Evolutionary conservation across 2,797 vertebrate species (phyloP).

Genomic region (Pampus argenteus): DNA sequence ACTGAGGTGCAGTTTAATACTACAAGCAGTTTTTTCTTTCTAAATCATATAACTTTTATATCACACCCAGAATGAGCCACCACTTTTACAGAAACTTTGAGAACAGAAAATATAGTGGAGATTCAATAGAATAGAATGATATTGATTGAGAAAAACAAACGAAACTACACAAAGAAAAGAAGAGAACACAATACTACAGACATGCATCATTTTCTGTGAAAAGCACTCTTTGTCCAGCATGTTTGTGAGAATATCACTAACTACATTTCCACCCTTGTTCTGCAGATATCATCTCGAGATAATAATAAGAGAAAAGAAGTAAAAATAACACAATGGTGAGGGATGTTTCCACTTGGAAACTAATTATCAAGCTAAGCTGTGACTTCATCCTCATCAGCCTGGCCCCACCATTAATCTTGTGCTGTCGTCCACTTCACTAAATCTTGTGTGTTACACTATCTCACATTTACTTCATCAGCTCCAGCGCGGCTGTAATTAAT

Average conservation of each 20-base stretch:
- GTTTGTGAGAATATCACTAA: slow-evolving; percentile 45
- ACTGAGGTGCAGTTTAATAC: background rate
- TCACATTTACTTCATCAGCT: slow-evolving; percentile 90
- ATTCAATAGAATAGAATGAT: slow-evolving; percentile 13
- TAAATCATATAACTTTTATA: background rate
- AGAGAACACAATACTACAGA: background rate
- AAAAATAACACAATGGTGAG: slow-evolving; percentile 85
- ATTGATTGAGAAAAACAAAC: slow-evolving; percentile 3
- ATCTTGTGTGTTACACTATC: slow-evolving; percentile 89
- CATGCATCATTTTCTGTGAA: slow-evolving; percentile 18
- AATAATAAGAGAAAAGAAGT: slow-evolving; percentile 80
- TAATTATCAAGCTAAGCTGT: slow-evolving; percentile 90
- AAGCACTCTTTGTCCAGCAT: slow-evolving; percentile 32
- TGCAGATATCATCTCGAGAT: slow-evolving; percentile 66
- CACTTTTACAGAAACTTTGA: background rate
- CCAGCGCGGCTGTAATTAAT: slow-evolving; percentile 88
- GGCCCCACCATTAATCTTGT: slow-evolving; percentile 88
- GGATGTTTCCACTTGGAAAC: slow-evolving; percentile 86
- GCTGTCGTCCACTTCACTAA: slow-evolving; percentile 91
- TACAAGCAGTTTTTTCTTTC: background rate
- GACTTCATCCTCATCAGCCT: slow-evolving; percentile 87
- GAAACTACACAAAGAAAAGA: slow-evolving; percentile 23
- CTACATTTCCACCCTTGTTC: slow-evolving; percentile 51
- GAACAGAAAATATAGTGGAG: background rate
- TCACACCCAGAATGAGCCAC: background rate